Evolutionary conservation across 2,888 invertebrate genomes (phyloP).

Genomic region (Dynastes tityus): DNA sequence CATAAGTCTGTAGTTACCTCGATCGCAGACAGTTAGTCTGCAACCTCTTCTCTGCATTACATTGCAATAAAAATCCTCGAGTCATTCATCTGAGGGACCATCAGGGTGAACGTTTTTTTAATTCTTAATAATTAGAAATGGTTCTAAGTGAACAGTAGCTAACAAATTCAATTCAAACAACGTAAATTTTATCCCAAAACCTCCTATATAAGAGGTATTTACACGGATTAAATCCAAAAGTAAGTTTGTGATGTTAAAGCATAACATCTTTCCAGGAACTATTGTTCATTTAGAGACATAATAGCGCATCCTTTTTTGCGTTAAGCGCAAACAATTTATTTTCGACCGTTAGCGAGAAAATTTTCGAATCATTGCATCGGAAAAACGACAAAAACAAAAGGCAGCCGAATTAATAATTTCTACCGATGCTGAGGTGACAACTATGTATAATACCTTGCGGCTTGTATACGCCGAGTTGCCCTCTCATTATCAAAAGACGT

Average conservation of each 20-base stretch:
- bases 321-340: conserved; percentile 13
- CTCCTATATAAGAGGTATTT: background rate
- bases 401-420: conserved; percentile 16
- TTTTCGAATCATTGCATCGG: background rate
- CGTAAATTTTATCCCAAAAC: no score
- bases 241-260: conserved; percentile 25
- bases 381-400: background rate
- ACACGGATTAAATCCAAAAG: conserved; percentile 7
- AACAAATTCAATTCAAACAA: no score
- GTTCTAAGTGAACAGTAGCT: no score
- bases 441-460: conserved; percentile 54
- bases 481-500: conserved; percentile 58
- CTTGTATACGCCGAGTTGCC: conserved; percentile 53
- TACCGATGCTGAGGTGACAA: conserved; percentile 52
- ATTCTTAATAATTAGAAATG: no score
- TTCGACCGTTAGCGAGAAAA: conserved; percentile 1
- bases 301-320: background rate
- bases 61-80: conserved; percentile 18
- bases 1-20: conserved; percentile 20
- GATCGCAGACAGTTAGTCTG: conserved; percentile 35
- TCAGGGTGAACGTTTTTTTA: no score
- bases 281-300: conserved; percentile 30
- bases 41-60: conserved; percentile 9
- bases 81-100: background rate
- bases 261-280: conserved; percentile 37